Evolutionary conservation across 2,797 vertebrate genomes (phyloP).

Genomic region (Chelonia mydas): DNA sequence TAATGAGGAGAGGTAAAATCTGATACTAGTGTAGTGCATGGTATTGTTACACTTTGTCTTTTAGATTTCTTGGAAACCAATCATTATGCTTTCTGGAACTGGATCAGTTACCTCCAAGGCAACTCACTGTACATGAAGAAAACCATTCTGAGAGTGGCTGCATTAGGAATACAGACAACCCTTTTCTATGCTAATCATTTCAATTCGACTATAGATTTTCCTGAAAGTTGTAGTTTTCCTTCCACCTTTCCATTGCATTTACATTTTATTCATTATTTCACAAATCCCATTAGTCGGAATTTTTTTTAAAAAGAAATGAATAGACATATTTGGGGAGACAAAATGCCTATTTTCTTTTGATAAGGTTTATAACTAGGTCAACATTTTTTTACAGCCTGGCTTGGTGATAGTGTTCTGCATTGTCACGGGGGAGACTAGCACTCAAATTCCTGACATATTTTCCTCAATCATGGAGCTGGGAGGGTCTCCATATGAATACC

Average conservation of each 20-base stretch:
- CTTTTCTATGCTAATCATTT: conserved; percentile 66
- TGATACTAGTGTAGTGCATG: conserved; percentile 41
- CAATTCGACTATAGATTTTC: conserved; percentile 69
- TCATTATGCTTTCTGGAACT: conserved; percentile 66
- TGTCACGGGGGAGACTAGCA: not conserved
- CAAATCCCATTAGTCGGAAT: conserved; percentile 46
- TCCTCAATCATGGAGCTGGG: not conserved
- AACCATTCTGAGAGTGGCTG: conserved; percentile 34
- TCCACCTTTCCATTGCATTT: conserved; percentile 31
- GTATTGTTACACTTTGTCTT: conserved; percentile 67
- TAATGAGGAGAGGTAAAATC: conserved; percentile 75
- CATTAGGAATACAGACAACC: conserved; percentile 52
- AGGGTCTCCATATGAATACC: not conserved
- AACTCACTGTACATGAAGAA: conserved; percentile 54
- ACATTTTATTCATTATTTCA: conserved; percentile 67
- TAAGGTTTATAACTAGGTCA: conserved; percentile 72
- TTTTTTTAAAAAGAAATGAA: conserved; percentile 49
- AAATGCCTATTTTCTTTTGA: conserved; percentile 53
- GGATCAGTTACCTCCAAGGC: conserved; percentile 69
- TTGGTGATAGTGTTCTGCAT: conserved; percentile 1
- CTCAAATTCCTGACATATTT: not conserved
- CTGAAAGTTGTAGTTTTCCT: conserved; percentile 32
- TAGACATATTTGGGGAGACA: conserved; percentile 53
- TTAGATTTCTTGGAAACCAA: conserved; percentile 66
- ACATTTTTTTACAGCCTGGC: conserved; percentile 20